Conservation (phyloP, 2,113 vertebrate genomes). For the Entelurus aequoreus region DNA sequence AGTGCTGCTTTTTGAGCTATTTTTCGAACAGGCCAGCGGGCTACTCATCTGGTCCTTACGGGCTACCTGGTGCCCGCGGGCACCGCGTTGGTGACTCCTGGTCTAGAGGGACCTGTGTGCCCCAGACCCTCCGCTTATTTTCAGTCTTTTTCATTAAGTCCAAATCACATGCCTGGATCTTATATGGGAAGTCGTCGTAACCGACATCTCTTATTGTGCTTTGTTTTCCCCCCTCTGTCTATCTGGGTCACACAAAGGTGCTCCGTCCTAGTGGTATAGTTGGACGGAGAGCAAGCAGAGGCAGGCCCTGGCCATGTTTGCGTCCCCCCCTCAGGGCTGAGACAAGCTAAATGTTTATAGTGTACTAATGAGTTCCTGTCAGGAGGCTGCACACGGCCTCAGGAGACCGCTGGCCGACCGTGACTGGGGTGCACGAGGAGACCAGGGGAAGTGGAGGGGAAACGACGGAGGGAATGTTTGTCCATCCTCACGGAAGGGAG, state of each 20-base stretch:
- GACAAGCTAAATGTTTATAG: slow-evolving; percentile 66
- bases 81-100: too few relatives aligned
- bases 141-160: too few relatives aligned
- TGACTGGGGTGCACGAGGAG: slow-evolving; percentile 31
- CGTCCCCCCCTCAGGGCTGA: slow-evolving; percentile 31
- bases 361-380: slow-evolving; percentile 70
- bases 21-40: too few relatives aligned
- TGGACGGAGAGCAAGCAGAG: slow-evolving; percentile 12
- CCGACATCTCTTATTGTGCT: too few relatives aligned
- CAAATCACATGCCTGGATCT: too few relatives aligned
- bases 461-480: slow-evolving; percentile 33
- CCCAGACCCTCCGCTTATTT: too few relatives aligned
- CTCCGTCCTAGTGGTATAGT: slow-evolving; percentile 11
- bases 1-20: too few relatives aligned
- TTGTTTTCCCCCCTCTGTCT: too few relatives aligned
- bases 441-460: background rate
- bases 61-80: too few relatives aligned
- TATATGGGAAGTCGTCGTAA: too few relatives aligned
- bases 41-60: too few relatives aligned
- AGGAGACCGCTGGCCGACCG: slow-evolving; percentile 39
- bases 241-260: slow-evolving; percentile 1
- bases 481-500: slow-evolving; percentile 24
- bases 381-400: slow-evolving; percentile 47
- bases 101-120: too few relatives aligned
- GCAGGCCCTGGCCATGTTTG: slow-evolving; percentile 21